Conservation (phyloP, 1,140 invertebrate species). For the Drosophila chauvacae region DNA sequence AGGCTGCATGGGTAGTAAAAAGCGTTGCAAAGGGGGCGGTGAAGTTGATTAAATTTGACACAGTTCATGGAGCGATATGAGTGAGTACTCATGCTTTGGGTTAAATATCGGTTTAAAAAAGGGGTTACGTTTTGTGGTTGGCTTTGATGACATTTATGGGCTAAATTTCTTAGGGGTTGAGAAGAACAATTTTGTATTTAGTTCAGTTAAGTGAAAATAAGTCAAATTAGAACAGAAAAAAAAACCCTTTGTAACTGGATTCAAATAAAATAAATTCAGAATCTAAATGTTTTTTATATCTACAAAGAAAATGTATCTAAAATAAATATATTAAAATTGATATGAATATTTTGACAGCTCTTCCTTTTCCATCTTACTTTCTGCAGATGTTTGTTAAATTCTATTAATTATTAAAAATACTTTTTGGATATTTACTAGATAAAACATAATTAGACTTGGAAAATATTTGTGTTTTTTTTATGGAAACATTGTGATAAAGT, state of each 20-base stretch:
- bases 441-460: no score
- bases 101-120: constrained; percentile 48
- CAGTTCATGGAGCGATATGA: constrained; percentile 52
- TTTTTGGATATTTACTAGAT: no score
- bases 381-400: neutral
- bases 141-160: constrained; percentile 65
- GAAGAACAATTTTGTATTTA: no score
- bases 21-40: constrained; percentile 26
- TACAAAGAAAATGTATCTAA: no score
- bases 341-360: neutral
- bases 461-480: no score
- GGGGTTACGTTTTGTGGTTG: constrained; percentile 64
- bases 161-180: constrained; percentile 13
- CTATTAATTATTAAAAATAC: neutral
- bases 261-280: no score
- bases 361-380: no score
- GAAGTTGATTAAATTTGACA: constrained; percentile 79
- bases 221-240: neutral
- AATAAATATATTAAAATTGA: neutral
- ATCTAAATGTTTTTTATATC: no score
- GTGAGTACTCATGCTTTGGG: constrained; percentile 15
- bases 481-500: neutral
- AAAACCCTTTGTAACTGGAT: no score
- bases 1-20: constrained; percentile 33
- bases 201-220: neutral